Percentiles rank a stretch among this genome's conserved stretches.
phyloP scores from a whole-genome alignment of 2,888 invertebrate species.

The Acrocera orbiculus region DNA sequence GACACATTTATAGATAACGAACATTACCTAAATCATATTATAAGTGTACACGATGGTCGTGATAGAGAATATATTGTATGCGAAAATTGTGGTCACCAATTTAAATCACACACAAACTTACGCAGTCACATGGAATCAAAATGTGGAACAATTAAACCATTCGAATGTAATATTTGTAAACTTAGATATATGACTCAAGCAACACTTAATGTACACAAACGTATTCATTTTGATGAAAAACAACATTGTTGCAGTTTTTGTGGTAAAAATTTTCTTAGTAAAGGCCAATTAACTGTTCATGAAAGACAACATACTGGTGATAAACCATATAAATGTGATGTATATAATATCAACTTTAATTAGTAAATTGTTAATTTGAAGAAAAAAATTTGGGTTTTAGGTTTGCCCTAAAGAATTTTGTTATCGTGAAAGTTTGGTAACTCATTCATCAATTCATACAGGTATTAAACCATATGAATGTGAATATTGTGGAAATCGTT shows the following conservation, averaged over 20 bases:
- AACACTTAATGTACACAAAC: conserved; percentile 21
- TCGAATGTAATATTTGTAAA: conserved; percentile 25
- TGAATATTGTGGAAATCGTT: conserved; percentile 31
- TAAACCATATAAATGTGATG: conserved; percentile 24
- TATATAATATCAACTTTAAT: too few relatives aligned
- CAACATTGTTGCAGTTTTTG: conserved; percentile 25
- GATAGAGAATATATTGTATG: conserved; percentile 27
- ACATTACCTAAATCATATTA: conserved; percentile 27
- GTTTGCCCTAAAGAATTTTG: conserved; percentile 32
- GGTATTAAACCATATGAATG: conserved; percentile 31
- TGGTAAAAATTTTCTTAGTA: conserved; percentile 21
- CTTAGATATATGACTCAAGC: conserved; percentile 21
- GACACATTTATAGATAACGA: conserved; percentile 21
- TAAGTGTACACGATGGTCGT: conserved; percentile 25
- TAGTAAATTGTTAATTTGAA: too few relatives aligned
- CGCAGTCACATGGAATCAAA: conserved; percentile 25
- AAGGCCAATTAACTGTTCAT: conserved; percentile 21
- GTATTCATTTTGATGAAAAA: conserved; percentile 21
- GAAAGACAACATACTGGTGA: conserved; percentile 24
- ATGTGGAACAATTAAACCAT: conserved; percentile 30
- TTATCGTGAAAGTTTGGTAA: conserved; percentile 32
- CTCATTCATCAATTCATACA: conserved; percentile 32
- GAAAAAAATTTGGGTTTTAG: too few relatives aligned
- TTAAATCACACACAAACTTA: conserved; percentile 27
- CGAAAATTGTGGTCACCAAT: conserved; percentile 31